phyloP scores from a whole-genome alignment of 2,113 vertebrate species.

The Python bivittatus region DNA sequence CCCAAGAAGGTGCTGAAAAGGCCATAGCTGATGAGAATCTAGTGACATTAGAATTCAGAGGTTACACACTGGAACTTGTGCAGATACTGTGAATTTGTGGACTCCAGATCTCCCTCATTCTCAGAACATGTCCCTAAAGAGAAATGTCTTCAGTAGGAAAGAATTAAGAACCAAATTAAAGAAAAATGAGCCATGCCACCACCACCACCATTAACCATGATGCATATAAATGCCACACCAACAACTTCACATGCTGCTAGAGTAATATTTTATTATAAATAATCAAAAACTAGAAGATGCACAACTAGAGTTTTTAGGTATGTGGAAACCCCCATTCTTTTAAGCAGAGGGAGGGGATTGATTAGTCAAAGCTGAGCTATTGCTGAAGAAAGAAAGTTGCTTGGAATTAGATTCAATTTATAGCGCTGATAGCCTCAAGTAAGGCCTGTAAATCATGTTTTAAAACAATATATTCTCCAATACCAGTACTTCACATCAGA shows the following conservation, averaged over 20 bases:
- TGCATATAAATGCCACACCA: not conserved
- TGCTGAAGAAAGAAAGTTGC: not conserved
- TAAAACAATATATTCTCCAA: not conserved
- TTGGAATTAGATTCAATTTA: conserved; percentile 3
- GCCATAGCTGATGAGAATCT: not conserved
- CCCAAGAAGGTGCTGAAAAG: not conserved
- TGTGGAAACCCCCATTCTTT: not conserved
- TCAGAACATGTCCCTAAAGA: not conserved
- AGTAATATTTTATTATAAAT: not conserved
- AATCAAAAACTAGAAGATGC: not conserved
- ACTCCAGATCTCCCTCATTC: not conserved
- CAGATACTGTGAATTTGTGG: not conserved
- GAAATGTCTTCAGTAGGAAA: not conserved
- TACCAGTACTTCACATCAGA: not conserved
- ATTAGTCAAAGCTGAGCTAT: not conserved
- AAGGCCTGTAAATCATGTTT: not conserved
- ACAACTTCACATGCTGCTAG: not conserved
- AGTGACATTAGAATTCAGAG: not conserved
- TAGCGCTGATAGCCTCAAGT: not conserved
- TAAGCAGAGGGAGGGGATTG: not conserved
- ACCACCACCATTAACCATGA: not conserved
- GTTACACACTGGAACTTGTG: not conserved
- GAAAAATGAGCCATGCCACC: not conserved
- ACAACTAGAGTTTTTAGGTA: not conserved
- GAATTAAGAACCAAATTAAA: not conserved